A percentile compares a stretch with the other conserved stretches of the same genome.
Conservation (phyloP, 64 coral and sea anemone genomes). For the Trachythela sp. region DNA sequence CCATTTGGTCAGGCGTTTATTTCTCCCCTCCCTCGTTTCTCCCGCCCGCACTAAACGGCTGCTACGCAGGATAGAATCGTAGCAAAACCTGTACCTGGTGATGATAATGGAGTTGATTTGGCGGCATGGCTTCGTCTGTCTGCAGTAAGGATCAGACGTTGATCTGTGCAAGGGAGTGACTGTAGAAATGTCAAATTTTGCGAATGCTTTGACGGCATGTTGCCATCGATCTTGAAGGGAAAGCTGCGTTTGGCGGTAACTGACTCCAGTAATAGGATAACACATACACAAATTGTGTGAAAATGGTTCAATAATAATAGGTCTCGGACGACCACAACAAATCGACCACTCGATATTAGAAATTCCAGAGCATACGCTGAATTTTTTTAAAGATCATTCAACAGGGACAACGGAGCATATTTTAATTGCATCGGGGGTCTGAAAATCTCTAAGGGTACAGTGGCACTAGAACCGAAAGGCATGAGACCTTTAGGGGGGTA, state of each 20-base stretch:
- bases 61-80: too few species aligned
- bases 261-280: constrained; percentile 48
- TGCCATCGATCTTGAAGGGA: not conserved
- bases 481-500: too few species aligned
- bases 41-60: too few species aligned
- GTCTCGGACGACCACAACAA: constrained; percentile 57
- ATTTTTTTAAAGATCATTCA: constrained; percentile 83
- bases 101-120: not conserved
- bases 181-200: not conserved
- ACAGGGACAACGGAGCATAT: too few species aligned
- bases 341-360: constrained; percentile 44
- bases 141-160: not conserved
- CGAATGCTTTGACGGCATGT: not conserved
- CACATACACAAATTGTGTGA: constrained; percentile 73
- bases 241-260: not conserved
- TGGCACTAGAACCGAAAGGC: too few species aligned
- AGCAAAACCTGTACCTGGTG: too few species aligned
- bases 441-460: too few species aligned
- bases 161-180: not conserved
- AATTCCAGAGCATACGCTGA: constrained; percentile 52
- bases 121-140: not conserved
- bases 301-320: constrained; percentile 81
- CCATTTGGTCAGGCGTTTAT: too few species aligned
- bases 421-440: too few species aligned
- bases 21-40: too few species aligned